Conservation (phyloP, 2,113 vertebrate genomes). For the Syngnathus scovelli region DNA sequence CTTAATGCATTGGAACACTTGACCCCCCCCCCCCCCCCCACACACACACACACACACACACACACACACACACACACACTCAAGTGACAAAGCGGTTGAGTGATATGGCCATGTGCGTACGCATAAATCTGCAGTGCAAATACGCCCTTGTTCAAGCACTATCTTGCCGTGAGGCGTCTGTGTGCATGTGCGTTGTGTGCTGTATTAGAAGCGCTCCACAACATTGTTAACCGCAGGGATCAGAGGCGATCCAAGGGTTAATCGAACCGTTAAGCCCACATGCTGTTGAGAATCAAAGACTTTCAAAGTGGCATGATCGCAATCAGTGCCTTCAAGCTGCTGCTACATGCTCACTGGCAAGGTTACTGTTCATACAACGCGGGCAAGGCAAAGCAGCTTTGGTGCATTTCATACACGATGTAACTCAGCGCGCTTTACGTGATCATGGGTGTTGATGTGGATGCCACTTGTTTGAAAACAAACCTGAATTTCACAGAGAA, state of each 20-base stretch:
- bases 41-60: no score
- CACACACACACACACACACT: no score
- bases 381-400: no score
- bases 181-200: slow-evolving; percentile 11
- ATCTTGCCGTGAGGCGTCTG: slow-evolving; percentile 1
- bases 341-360: slow-evolving; percentile 19
- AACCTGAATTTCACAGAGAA: no score
- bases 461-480: not conserved
- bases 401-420: not conserved
- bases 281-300: slow-evolving; percentile 42
- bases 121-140: slow-evolving; percentile 23
- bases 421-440: not conserved
- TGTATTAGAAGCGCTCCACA: not conserved
- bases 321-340: slow-evolving; percentile 34
- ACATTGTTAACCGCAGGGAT: slow-evolving; percentile 11
- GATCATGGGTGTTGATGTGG: not conserved
- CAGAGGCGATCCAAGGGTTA: slow-evolving; percentile 48
- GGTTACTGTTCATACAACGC: slow-evolving; percentile 20
- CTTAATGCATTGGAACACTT: slow-evolving; percentile 25
- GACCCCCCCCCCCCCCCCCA: slow-evolving; percentile 15
- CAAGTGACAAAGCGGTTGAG: slow-evolving; percentile 18
- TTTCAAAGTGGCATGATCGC: slow-evolving; percentile 32
- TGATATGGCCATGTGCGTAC: not conserved
- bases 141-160: slow-evolving; percentile 7
- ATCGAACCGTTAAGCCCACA: slow-evolving; percentile 45